Conservation (phyloP, 1,140 invertebrate genomes). For the Sycophila sp. region DNA sequence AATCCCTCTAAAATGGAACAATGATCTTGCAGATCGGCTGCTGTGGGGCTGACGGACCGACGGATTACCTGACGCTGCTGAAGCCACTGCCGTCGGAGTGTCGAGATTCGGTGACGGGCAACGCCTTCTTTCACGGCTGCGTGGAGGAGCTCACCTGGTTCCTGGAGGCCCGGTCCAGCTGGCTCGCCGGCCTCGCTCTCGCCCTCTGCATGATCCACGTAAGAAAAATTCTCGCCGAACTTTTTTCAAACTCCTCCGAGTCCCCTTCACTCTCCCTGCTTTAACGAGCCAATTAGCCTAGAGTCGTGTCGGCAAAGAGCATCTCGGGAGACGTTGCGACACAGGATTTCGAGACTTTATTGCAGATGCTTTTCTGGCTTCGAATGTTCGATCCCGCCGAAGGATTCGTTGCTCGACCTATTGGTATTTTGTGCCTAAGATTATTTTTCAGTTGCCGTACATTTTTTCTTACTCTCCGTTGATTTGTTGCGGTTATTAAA, state of each 20-base stretch:
- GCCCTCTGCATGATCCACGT: constrained; percentile 79
- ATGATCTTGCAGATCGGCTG: constrained; percentile 79
- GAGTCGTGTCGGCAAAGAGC: too few species aligned
- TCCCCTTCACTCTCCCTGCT: background rate
- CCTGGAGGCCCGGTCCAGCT: constrained; percentile 82
- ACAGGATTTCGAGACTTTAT: too few species aligned
- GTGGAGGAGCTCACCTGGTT: constrained; percentile 87
- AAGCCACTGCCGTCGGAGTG: constrained; percentile 84
- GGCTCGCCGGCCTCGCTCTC: constrained; percentile 83
- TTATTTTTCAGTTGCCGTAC: too few species aligned
- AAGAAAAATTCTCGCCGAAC: constrained; percentile 51
- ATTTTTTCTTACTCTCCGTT: too few species aligned
- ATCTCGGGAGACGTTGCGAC: too few species aligned
- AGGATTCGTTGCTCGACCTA: too few species aligned
- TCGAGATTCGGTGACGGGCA: constrained; percentile 86
- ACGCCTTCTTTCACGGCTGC: constrained; percentile 87
- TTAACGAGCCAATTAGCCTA: background rate
- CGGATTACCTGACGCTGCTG: constrained; percentile 79
- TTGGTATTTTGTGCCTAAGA: too few species aligned
- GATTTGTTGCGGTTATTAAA: too few species aligned
- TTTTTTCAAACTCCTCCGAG: background rate
- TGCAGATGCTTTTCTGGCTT: too few species aligned
- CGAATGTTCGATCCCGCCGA: too few species aligned
- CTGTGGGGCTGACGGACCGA: constrained; percentile 83
- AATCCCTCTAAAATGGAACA: too few species aligned